phyloP scores from a whole-genome alignment of 1,140 invertebrate genomes.

The Physella acuta region DNA sequence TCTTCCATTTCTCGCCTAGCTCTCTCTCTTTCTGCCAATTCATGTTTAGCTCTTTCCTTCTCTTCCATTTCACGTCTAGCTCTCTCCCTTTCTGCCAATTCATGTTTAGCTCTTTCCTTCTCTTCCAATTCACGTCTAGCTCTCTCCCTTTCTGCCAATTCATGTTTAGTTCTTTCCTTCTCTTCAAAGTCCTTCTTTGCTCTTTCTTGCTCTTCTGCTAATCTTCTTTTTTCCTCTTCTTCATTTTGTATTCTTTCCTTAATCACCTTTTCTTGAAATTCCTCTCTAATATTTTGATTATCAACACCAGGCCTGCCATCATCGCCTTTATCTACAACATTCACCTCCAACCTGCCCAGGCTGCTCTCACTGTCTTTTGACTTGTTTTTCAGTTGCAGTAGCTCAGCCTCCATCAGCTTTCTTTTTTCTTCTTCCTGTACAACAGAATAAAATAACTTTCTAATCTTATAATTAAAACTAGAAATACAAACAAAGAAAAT shows the following conservation, averaged over 20 bases:
- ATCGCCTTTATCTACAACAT: too few species aligned
- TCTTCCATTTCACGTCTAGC: not conserved
- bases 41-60: not conserved
- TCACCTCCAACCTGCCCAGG: constrained; percentile 26
- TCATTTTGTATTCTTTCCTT: constrained; percentile 18
- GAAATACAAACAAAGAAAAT: not conserved
- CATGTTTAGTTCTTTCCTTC: constrained; percentile 20
- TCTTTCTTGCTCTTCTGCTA: constrained; percentile 9
- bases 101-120: not conserved
- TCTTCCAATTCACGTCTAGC: constrained; percentile 23
- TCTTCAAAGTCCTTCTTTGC: constrained; percentile 23
- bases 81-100: constrained; percentile 12
- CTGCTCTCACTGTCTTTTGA: constrained; percentile 33
- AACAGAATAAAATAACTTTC: too few species aligned
- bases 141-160: too few species aligned
- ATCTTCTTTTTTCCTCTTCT: constrained; percentile 28
- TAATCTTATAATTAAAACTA: not conserved
- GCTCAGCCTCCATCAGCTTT: not conserved
- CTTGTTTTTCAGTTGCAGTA: constrained; percentile 27
- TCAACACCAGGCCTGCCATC: too few species aligned
- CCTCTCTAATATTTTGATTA: too few species aligned
- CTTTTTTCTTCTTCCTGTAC: not conserved
- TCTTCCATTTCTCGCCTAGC: not conserved
- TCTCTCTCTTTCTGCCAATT: constrained; percentile 19
- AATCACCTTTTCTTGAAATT: too few species aligned